phyloP scores from a whole-genome alignment of 1,140 invertebrate species.

The Drosophila repleta region DNA sequence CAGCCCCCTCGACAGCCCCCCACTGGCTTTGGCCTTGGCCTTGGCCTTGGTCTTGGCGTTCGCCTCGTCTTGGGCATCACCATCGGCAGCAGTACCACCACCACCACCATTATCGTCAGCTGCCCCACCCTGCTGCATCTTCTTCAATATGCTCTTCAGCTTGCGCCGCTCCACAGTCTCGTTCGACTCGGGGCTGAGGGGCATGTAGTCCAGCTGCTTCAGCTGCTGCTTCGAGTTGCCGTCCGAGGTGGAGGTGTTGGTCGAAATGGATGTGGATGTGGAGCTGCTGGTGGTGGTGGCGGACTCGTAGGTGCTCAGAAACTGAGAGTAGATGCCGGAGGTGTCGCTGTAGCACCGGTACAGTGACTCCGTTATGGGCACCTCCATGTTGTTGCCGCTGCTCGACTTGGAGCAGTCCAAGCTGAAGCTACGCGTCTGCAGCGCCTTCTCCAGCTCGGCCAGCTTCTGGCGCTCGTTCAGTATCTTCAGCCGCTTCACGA shows the following conservation, averaged over 20 bases:
- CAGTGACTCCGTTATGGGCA: slow-evolving; percentile 85
- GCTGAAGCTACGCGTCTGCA: slow-evolving; percentile 90
- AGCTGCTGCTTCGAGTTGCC: slow-evolving; percentile 66
- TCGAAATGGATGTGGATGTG: slow-evolving; percentile 59
- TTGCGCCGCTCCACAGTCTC: slow-evolving; percentile 92
- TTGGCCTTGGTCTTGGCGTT: slow-evolving; percentile 69
- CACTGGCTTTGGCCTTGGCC: slow-evolving; percentile 76
- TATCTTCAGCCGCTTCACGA: slow-evolving; percentile 94
- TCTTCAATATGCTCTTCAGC: slow-evolving; percentile 93
- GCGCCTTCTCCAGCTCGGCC: slow-evolving; percentile 90
- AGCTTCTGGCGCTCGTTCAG: slow-evolving; percentile 94
- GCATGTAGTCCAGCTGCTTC: slow-evolving; percentile 77
- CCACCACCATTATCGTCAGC: slow-evolving; percentile 4
- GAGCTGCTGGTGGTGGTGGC: slow-evolving; percentile 52
- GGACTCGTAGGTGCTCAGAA: slow-evolving; percentile 72
- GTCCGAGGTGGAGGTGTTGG: slow-evolving; percentile 63
- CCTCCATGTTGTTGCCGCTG: slow-evolving; percentile 84
- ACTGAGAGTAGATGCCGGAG: slow-evolving; percentile 79
- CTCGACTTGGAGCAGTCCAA: slow-evolving; percentile 89
- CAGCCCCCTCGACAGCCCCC: slow-evolving; percentile 47
- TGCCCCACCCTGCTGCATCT: slow-evolving; percentile 84
- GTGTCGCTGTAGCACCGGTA: slow-evolving; percentile 88
- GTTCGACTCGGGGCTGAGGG: slow-evolving; percentile 89
- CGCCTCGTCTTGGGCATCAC: slow-evolving; percentile 85
- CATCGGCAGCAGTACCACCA: slow-evolving; percentile 69